Base-by-base conservation (phyloP, 2,113 vertebrate species). In the Heptranchias perlo region DNA sequence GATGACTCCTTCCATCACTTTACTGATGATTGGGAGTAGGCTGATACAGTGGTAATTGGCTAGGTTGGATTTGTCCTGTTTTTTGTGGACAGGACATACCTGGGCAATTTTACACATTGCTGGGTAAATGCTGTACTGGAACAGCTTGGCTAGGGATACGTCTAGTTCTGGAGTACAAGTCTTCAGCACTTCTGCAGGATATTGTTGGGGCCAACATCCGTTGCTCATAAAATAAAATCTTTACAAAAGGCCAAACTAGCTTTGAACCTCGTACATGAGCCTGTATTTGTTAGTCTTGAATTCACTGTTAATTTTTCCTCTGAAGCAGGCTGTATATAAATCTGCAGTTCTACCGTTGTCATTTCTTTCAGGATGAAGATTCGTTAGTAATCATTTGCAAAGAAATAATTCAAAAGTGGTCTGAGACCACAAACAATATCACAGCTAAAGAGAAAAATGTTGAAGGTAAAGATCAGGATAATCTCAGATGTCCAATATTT, bases 331-430 rank as follows among this genome's bases (percentile, higher is more conserved):
- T 47, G 39, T 47, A 25, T 3, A 35, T 94, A n/a, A 39, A 78
- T 62, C 67, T 61, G 14, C 28, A 58, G 14, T 67, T 67, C 23
- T 96, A 97, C 96, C 96, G 69, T 96, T 54, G 44, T 91, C n/a
- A 39, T 92, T 62, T 44, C 96, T 54, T 82, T 96, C 96, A 99
- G 99, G 99, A 99, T 96, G 99, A 99, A 97, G 98, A 99, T 96
- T 97, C 98, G 0, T 96, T 99, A 52, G 97, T 97, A 4, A 98
- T 98, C 49, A 98, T 99, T 86, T 99, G 99, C 97, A 98, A 97
- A 96, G 98, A 99, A 97, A 99, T 99, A 58, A 98, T 99, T 82
- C 96, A 98, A 87, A 98, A 98, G 96, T 99, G 99, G 99, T 97
- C 98, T 0, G 98, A 99, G 65, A 96, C 97, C 6, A 98, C 97